Conservation (phyloP, 1,140 invertebrate species). For the Zeugodacus cucurbitae region DNA sequence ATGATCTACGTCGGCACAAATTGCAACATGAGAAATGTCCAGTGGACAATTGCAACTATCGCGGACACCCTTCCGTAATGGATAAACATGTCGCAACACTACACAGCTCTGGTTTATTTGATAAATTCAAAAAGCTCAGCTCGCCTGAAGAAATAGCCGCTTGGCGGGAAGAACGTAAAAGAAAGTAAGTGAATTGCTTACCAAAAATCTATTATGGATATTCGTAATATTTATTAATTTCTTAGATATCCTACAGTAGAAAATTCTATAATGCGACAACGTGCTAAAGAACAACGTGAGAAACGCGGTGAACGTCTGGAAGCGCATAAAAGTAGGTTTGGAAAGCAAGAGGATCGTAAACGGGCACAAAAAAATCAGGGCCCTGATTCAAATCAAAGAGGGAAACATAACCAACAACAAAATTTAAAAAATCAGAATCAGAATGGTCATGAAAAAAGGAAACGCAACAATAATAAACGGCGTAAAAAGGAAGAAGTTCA, state of each 20-base stretch:
- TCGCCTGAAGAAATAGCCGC: conserved; percentile 83
- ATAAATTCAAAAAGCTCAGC: conserved; percentile 78
- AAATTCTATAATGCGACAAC: conserved; percentile 76
- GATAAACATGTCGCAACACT: conserved; percentile 84
- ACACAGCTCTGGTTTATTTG: conserved; percentile 81
- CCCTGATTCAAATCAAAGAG: neutral
- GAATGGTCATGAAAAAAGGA: neutral
- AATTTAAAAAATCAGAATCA: neutral
- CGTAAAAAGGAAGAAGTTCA: neutral
- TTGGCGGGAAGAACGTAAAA: conserved; percentile 79
- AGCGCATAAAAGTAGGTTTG: conserved; percentile 66
- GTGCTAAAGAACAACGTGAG: conserved; percentile 73
- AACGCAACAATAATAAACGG: conserved; percentile 37
- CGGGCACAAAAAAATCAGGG: neutral
- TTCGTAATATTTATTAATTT: neutral
- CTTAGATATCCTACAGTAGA: conserved; percentile 73
- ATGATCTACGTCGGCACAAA: conserved; percentile 74
- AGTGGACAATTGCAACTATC: conserved; percentile 83
- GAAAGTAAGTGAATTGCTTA: conserved; percentile 69
- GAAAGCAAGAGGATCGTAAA: conserved; percentile 58
- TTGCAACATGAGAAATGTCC: conserved; percentile 78
- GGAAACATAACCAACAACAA: neutral
- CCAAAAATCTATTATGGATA: neutral
- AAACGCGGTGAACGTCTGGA: conserved; percentile 76
- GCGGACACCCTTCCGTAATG: conserved; percentile 81